Percentiles rank a stretch among this genome's conserved stretches.
These are phyloP conservation scores for Xenops minutus DNA, from an alignment of 2,797 vertebrate genomes.

Conservation along the genomic window DNA sequence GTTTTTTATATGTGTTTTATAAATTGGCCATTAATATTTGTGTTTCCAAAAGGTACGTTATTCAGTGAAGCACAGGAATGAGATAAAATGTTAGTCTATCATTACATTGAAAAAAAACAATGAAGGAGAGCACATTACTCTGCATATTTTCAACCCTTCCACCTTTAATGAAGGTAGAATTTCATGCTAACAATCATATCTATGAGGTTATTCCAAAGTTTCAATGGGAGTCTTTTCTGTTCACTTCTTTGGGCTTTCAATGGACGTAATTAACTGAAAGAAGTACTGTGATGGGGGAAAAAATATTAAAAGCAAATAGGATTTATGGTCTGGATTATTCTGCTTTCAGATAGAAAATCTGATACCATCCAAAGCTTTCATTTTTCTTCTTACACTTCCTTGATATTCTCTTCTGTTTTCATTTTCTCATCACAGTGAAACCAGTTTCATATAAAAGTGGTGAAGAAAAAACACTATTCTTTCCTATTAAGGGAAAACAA, in stretches of 20 bases:
- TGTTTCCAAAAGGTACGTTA: slow-evolving; percentile 51
- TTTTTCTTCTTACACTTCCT: slow-evolving; percentile 40
- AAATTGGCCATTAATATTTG: slow-evolving; percentile 48
- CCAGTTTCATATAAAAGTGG: not conserved
- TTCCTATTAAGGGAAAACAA: not conserved
- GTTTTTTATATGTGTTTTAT: slow-evolving; percentile 20
- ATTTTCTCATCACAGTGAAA: slow-evolving; percentile 7
- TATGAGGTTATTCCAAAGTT: slow-evolving; percentile 18
- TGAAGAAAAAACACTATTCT: not conserved
- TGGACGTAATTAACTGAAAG: slow-evolving; percentile 42
- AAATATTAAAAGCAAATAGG: slow-evolving; percentile 18
- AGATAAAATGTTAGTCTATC: slow-evolving; percentile 28
- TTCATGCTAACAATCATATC: slow-evolving; percentile 39
- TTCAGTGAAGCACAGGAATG: slow-evolving; percentile 12
- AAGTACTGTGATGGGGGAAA: not conserved
- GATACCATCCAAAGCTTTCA: slow-evolving; percentile 19
- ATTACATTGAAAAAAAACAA: not conserved
- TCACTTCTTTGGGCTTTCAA: slow-evolving; percentile 20
- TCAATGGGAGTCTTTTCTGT: not conserved
- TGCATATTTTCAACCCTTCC: slow-evolving; percentile 5
- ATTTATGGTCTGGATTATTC: slow-evolving; percentile 50
- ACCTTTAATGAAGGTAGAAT: slow-evolving; percentile 40
- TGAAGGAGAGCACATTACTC: not conserved
- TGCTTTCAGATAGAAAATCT: slow-evolving; percentile 52
- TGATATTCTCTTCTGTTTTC: slow-evolving; percentile 47